Conservation (phyloP, 2,113 vertebrate genomes). For the Cercopithecus mona region DNA sequence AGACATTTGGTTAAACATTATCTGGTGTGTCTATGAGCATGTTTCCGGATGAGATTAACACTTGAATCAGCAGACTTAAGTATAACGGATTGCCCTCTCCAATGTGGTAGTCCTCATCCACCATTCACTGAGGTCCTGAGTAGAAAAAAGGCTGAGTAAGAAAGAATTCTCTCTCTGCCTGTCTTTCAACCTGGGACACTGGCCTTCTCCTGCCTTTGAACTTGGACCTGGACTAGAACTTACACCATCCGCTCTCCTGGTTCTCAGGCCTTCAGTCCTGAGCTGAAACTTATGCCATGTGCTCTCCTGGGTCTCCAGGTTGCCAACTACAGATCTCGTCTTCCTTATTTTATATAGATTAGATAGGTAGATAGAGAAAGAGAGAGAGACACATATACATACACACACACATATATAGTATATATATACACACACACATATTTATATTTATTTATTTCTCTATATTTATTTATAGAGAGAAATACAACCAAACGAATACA, state of each 20-base stretch:
- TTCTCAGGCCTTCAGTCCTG: background rate
- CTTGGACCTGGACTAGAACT: background rate
- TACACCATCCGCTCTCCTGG: background rate
- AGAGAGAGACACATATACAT: no score
- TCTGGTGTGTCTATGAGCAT: background rate
- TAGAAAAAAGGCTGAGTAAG: background rate
- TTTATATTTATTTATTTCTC: background rate
- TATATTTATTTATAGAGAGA: background rate
- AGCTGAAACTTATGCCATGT: background rate
- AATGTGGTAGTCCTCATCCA: background rate
- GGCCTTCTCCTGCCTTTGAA: background rate
- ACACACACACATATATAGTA: no score
- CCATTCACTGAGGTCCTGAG: background rate
- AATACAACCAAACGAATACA: background rate
- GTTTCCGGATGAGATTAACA: background rate
- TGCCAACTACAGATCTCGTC: background rate
- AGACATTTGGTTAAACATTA: background rate
- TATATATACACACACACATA: no score
- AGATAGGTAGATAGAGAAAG: no score
- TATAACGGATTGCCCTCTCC: background rate
- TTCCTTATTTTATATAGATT: no score
- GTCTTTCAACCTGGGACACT: background rate
- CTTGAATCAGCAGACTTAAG: background rate
- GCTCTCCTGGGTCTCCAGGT: background rate
- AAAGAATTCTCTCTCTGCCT: background rate